These are phyloP conservation scores for Caradrina clavipalpis DNA, from an alignment of 2,888 invertebrate species.

Conservation along the genomic window DNA sequence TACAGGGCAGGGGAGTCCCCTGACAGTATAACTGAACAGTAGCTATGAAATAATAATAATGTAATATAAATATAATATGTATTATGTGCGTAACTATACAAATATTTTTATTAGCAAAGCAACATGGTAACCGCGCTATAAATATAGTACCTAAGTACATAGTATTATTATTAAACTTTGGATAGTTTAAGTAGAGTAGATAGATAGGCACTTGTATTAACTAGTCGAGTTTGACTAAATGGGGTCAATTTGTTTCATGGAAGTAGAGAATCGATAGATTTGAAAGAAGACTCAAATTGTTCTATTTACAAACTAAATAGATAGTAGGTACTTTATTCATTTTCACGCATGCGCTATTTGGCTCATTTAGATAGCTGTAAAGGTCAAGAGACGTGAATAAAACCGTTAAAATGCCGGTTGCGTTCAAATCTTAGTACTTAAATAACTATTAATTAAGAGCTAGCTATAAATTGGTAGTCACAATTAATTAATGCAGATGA, in stretches of 20 bases:
- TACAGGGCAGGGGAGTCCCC: constrained; percentile 39
- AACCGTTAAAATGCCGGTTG: constrained; percentile 12
- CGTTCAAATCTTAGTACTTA: constrained; percentile 38
- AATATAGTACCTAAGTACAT: background rate
- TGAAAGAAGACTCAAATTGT: constrained; percentile 36
- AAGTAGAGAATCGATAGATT: constrained; percentile 7
- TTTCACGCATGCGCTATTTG: background rate
- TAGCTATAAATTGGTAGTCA: constrained; percentile 50
- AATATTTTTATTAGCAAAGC: background rate
- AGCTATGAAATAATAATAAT: background rate
- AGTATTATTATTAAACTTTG: background rate
- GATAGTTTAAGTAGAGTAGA: background rate
- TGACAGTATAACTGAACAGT: background rate
- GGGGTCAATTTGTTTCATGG: constrained; percentile 23
- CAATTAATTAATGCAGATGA: constrained; percentile 60
- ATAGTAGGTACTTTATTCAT: background rate
- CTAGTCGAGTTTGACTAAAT: constrained; percentile 9
- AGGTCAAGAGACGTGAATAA: constrained; percentile 3
- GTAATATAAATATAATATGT: background rate
- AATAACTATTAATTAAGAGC: constrained; percentile 46
- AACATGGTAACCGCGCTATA: background rate
- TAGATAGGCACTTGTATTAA: background rate
- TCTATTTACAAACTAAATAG: constrained; percentile 14
- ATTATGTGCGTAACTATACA: background rate
- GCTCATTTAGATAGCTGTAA: constrained; percentile 4